Evolutionary conservation across 1,140 invertebrate species (phyloP), one percentile per base, ranked within the genome.

Genomic region (Aricia agestis): DNA sequence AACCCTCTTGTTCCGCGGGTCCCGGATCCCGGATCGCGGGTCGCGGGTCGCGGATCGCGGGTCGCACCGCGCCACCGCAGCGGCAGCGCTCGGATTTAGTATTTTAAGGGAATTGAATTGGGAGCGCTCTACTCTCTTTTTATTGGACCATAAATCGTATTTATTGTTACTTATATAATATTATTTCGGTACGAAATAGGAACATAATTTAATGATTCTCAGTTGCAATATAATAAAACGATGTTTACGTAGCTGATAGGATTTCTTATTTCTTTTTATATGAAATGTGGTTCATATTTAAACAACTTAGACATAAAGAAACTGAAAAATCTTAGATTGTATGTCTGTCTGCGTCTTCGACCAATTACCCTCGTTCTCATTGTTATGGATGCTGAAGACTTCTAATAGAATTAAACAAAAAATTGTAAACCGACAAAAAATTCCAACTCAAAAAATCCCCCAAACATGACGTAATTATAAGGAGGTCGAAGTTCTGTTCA

Each of bases 111-210:
- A 74, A 77, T 77, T 74, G 76, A 79, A 77, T 79, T 78, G 73
- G 69, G 68, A 72, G 76, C 74, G 71, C 77, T 78, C 75, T 76
- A 78, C 74, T 77, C 75, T 74, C 78, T 75, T 77, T 79, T 79
- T 79, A 79, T 74, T 79, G 76, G 74, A 59, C 71, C 78, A 75
- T 79, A 79, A 79, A 79, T 79, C 74, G 72, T 77, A 79, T 79
- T 79, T 79, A 79, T 79, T 79, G 78, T 79, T 77, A 77, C 74
- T 75, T 79, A 75, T 79, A 73, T 76, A 78, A 77, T 79, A 73
- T 77, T 74, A 79, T 76, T 79, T 79, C 70, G 66, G 58, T 77
- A 74, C 68, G 71, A 68, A 77, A 75, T 72, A 71, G 69, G 66
- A 76, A 75, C 69, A 74, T 76, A 76, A 76, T 78, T 78, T 75